Conservation (phyloP, 2,888 invertebrate species). For the Brachyopa scutellaris region DNA sequence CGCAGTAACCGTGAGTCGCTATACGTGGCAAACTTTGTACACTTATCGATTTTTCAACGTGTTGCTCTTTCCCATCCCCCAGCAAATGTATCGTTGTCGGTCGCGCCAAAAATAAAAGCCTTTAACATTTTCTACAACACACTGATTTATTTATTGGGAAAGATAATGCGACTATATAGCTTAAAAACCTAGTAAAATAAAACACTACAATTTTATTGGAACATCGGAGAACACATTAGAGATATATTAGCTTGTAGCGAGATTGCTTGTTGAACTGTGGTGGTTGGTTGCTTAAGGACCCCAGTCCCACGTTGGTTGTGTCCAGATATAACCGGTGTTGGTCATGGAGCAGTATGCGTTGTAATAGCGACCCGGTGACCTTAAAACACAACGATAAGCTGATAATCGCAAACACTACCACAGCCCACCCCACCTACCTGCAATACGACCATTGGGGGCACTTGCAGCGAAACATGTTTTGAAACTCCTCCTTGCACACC, state of each 20-base stretch:
- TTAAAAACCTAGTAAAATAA: slow-evolving; percentile 47
- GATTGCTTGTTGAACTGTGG: slow-evolving; percentile 9
- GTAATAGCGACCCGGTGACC: slow-evolving; percentile 93
- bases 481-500: slow-evolving; percentile 95
- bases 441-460: slow-evolving; percentile 95
- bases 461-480: slow-evolving; percentile 92
- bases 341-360: slow-evolving; percentile 95
- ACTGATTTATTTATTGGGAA: slow-evolving; percentile 36
- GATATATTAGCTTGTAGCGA: slow-evolving; percentile 22
- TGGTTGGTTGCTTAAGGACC: slow-evolving; percentile 74
- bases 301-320: slow-evolving; percentile 86
- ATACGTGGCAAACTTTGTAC: slow-evolving; percentile 5
- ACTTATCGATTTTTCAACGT: slow-evolving; percentile 69
- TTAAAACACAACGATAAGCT: slow-evolving; percentile 73
- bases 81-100: slow-evolving; percentile 13
- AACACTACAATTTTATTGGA: slow-evolving; percentile 34
- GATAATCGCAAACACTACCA: too few relatives aligned
- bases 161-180: slow-evolving; percentile 19
- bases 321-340: slow-evolving; percentile 95
- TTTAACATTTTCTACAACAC: background rate
- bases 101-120: slow-evolving; percentile 52
- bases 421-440: slow-evolving; percentile 80
- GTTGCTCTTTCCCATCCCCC: slow-evolving; percentile 55
- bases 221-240: slow-evolving; percentile 65
- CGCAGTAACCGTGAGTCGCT: slow-evolving; percentile 18